Percentiles rank a stretch among this genome's conserved stretches.
Evolutionary conservation across 2,888 invertebrate species (phyloP).

Genomic region (Poecilobothrus nobilitatus): DNA sequence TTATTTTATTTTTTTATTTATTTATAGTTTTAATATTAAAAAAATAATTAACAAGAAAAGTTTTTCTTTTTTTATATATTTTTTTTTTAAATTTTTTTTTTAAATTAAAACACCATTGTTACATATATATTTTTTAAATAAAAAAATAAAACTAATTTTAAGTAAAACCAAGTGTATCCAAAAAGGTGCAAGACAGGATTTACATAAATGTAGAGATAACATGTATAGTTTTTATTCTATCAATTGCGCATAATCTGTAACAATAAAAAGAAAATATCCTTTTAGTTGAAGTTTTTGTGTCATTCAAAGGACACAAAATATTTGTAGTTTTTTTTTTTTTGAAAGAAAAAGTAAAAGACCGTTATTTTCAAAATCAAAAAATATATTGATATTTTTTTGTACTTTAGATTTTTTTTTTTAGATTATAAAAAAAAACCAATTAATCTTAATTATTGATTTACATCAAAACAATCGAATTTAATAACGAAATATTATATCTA

Average conservation of each 20-base stretch:
- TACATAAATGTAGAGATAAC: background rate
- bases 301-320: background rate
- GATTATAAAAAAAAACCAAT: too few species aligned
- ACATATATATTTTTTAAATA: background rate
- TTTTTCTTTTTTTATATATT: background rate
- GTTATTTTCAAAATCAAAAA: too few species aligned
- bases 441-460: too few species aligned
- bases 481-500: too few species aligned
- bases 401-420: too few species aligned
- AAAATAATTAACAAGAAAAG: conserved; percentile 1
- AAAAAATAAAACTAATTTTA: background rate
- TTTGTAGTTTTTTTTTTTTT: too few species aligned
- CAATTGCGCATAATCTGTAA: background rate
- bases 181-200: conserved; percentile 6
- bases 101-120: background rate
- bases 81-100: background rate
- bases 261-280: background rate
- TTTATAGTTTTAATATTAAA: background rate
- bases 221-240: background rate
- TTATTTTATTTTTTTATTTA: background rate
- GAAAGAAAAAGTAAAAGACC: too few species aligned
- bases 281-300: background rate
- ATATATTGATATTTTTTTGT: too few species aligned
- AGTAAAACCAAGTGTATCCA: conserved; percentile 3
- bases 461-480: too few species aligned